Conservation (phyloP, 2,797 vertebrate genomes). For the Carcharodon carcharias region DNA sequence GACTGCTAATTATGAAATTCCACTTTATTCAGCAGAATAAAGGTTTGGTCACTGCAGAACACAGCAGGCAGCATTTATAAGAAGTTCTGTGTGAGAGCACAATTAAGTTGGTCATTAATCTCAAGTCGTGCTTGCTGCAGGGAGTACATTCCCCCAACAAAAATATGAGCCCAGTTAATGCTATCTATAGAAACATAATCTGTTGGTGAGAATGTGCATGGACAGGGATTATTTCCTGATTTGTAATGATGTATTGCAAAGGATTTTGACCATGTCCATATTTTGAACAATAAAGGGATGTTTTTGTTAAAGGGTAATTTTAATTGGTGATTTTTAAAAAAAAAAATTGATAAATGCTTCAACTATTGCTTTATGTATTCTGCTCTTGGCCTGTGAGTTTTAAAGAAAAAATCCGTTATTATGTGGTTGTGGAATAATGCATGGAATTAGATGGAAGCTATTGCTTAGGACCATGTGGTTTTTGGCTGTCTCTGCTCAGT, state of each 20-base stretch:
- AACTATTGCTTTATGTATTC: background rate
- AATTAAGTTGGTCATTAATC: background rate
- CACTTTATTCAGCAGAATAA: background rate
- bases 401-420: background rate
- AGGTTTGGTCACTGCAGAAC: background rate
- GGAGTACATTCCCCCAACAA: no score
- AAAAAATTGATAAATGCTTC: background rate
- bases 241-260: background rate
- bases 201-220: constrained; percentile 18
- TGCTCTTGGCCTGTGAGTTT: background rate
- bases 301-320: constrained; percentile 3
- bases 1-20: background rate
- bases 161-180: background rate
- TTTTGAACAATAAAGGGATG: background rate
- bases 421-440: constrained; percentile 17
- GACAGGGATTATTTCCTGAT: background rate
- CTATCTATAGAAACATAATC: background rate
- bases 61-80: background rate
- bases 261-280: background rate
- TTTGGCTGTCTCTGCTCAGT: background rate
- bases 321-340: background rate
- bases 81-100: background rate
- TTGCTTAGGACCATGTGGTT: background rate
- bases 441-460: background rate
- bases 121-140: no score